Percentiles rank a stretch among this genome's conserved stretches.
phyloP scores from a whole-genome alignment of 2,797 vertebrate species.

The Notolabrus celidotus region DNA sequence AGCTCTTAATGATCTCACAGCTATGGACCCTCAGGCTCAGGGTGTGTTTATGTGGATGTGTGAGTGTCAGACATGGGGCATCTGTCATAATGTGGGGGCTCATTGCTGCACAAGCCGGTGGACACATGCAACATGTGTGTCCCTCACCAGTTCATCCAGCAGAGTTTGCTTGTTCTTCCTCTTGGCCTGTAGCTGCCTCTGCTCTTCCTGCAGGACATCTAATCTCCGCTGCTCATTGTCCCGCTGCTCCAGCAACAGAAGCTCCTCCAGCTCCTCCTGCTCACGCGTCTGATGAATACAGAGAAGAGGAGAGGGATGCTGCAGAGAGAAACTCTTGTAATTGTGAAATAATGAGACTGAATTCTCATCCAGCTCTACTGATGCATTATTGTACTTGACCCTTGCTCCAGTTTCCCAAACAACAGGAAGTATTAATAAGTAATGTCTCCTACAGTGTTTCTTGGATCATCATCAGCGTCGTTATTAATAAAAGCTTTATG shows the following conservation, averaged over 20 bases:
- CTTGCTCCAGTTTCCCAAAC: neutral
- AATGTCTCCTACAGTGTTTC: no score
- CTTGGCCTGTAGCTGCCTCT: slow-evolving; percentile 93
- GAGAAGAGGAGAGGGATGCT: slow-evolving; percentile 9
- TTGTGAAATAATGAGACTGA: neutral
- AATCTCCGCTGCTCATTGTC: slow-evolving; percentile 90
- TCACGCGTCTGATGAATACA: slow-evolving; percentile 88
- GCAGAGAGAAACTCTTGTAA: neutral
- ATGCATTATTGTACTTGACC: neutral
- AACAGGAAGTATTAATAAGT: neutral
- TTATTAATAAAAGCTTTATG: neutral
- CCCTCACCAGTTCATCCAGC: slow-evolving; percentile 94
- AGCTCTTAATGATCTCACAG: slow-evolving; percentile 80
- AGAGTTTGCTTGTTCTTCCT: slow-evolving; percentile 96
- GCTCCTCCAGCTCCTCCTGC: slow-evolving; percentile 97
- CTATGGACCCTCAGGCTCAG: slow-evolving; percentile 60
- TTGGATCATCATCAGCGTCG: neutral
- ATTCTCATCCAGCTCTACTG: no score
- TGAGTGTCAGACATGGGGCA: slow-evolving; percentile 32
- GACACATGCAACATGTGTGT: slow-evolving; percentile 14
- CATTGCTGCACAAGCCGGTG: slow-evolving; percentile 19
- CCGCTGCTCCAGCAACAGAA: slow-evolving; percentile 92
- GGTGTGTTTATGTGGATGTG: slow-evolving; percentile 40
- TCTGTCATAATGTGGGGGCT: slow-evolving; percentile 33
- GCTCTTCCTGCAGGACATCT: slow-evolving; percentile 92